Evolutionary conservation across 2,888 invertebrate species (phyloP), one percentile per base, ranked within the genome.

Genomic region (Hydriomena furcata): DNA sequence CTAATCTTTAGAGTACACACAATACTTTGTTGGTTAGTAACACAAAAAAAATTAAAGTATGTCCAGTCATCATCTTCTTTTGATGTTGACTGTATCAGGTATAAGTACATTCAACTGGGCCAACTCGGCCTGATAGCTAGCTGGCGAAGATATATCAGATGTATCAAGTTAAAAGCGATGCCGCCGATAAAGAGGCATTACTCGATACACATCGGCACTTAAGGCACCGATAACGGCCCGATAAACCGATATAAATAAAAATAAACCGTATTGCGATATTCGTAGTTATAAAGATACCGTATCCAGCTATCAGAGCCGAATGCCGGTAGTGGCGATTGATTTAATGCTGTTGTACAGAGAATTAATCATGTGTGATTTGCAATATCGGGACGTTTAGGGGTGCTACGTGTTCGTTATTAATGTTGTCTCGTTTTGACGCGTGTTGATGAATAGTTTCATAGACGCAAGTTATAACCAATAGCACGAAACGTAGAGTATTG

Each of bases 141-240:
- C 69, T 69, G 66, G 66, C 66, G 65, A 68, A 75, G 78, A 76
- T 76, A 76, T 73, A 66, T 60, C 66, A 68, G 68, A 70, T 71
- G 71, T 69, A 40, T 73, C 61, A 64, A 56, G 68, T 71, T 66
- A 71, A n/a, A 79, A 82, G 67, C 70, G 82, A 84, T 76, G 81
- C 79, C 79, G 79, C 61, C 66, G 81, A 81, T 83, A 82, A 68
- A 51, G 61, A 61, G 67, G 82, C 76, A 83, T 84, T 84, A 83
- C 64, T 63, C 76, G 87, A 86, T 85, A 83, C 68, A 76, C 73
- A 87, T 86, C 85, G 79, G 70, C 82, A 84, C 84, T 86, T 82
- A 82, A 76, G 76, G 73, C 73, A 6, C 23, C 69, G 57, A 66
- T 67, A 65, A 24, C 64, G 66, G 66, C 20, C 25, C 69, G 57